Percentiles rank a stretch among this genome's conserved stretches.
Evolutionary conservation across 1,140 invertebrate species (phyloP).

Genomic region (Palaemon carinicauda): DNA sequence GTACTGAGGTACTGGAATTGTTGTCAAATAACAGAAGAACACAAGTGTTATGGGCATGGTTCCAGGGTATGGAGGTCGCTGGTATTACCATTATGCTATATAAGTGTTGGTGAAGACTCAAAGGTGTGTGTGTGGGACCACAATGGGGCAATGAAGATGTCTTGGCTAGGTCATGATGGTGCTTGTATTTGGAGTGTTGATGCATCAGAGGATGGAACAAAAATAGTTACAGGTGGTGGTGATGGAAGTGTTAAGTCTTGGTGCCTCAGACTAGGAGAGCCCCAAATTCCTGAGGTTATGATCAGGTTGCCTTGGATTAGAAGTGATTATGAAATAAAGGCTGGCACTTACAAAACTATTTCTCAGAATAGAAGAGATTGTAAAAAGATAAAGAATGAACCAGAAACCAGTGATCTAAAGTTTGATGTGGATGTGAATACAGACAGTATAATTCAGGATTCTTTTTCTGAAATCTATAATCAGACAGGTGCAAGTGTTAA

Average conservation of each 20-base stretch:
- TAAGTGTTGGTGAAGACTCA: conserved; percentile 44
- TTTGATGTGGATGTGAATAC: background rate
- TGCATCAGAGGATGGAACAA: background rate
- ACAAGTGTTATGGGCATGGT: conserved; percentile 26
- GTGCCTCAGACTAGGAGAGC: background rate
- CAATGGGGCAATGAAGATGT: background rate
- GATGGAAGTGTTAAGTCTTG: conserved; percentile 44
- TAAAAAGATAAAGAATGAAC: background rate
- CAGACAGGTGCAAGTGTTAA: too few species aligned
- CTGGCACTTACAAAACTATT: background rate
- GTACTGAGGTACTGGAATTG: conserved; percentile 10
- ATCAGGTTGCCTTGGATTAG: background rate
- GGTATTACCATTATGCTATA: conserved; percentile 13
- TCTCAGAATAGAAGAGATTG: background rate
- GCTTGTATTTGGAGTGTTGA: conserved; percentile 30
- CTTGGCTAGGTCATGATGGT: conserved; percentile 39
- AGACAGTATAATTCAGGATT: too few species aligned
- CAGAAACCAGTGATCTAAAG: background rate
- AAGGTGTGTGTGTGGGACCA: conserved; percentile 37
- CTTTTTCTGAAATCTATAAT: too few species aligned
- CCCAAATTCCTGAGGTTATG: background rate
- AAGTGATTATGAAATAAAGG: background rate
- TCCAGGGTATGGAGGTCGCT: conserved; percentile 41
- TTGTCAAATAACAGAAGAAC: conserved; percentile 1
- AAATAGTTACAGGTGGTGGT: conserved; percentile 29